Evolutionary conservation across 2,888 invertebrate species (phyloP).

Genomic region (Syrphus vitripennis): DNA sequence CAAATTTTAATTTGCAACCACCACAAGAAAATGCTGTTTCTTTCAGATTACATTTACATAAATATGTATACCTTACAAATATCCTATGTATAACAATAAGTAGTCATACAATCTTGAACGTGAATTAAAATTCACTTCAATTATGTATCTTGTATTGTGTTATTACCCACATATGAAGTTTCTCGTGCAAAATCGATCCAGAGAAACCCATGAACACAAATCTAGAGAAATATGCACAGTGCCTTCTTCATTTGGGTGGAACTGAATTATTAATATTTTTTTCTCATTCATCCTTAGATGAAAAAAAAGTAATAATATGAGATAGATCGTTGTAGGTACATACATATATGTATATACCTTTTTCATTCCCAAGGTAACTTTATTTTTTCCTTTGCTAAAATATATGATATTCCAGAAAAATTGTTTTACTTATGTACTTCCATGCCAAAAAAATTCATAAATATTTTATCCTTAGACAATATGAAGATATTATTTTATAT

Average conservation of each 20-base stretch:
- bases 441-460: background rate
- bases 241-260: background rate
- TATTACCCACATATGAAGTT: background rate
- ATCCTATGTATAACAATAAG: background rate
- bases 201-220: constrained; percentile 14
- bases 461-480: constrained; percentile 5
- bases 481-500: constrained; percentile 24
- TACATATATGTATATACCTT: too few species aligned
- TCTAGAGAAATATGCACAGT: background rate
- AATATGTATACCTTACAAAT: background rate
- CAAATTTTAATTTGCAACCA: background rate
- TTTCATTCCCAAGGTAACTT: background rate
- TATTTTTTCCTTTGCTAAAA: background rate
- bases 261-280: constrained; percentile 47
- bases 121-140: constrained; percentile 1
- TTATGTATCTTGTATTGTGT: background rate
- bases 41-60: background rate
- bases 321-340: constrained; percentile 35
- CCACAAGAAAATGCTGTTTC: background rate
- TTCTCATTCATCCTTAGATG: background rate
- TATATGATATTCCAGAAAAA: background rate
- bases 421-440: constrained; percentile 7
- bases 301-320: background rate
- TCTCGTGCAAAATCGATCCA: background rate
- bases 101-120: background rate